These are phyloP conservation scores for Chascanopsetta lugubris DNA, from an alignment of 2,113 vertebrate genomes.

Conservation along the genomic window DNA sequence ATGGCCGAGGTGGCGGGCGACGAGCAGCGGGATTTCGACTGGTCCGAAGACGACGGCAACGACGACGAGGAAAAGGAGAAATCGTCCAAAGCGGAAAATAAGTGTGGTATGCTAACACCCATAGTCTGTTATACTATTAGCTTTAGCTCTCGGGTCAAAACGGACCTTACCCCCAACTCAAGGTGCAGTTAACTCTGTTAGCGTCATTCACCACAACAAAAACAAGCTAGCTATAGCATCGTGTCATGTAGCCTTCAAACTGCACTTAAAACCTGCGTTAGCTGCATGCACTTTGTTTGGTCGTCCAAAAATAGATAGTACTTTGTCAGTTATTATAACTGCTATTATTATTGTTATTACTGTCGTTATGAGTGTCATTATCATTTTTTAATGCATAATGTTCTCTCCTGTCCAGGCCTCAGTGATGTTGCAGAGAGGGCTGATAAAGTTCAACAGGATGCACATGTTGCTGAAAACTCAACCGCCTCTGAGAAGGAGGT, in stretches of 20 bases:
- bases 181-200: slow-evolving; percentile 16
- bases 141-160: slow-evolving; percentile 49
- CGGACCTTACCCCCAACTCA: slow-evolving; percentile 4
- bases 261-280: not conserved
- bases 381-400: no score
- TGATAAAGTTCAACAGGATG: slow-evolving; percentile 22
- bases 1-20: slow-evolving; percentile 48
- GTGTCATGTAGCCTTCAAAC: not conserved
- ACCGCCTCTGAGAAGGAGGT: not conserved
- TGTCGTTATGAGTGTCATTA: slow-evolving; percentile 10
- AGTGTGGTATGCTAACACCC: slow-evolving; percentile 62
- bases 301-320: not conserved
- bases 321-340: slow-evolving; percentile 19
- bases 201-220: slow-evolving; percentile 1
- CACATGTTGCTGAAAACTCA: slow-evolving; percentile 2
- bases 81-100: slow-evolving; percentile 32
- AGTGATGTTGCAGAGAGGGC: slow-evolving; percentile 4
- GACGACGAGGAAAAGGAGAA: slow-evolving; percentile 2
- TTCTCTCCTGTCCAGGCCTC: slow-evolving; percentile 36
- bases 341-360: no score
- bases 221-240: slow-evolving; percentile 1
- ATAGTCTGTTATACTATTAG: slow-evolving; percentile 50
- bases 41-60: slow-evolving; percentile 60
- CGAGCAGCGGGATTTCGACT: slow-evolving; percentile 48
- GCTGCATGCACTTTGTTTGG: not conserved